Evolutionary conservation across 2,888 invertebrate genomes (phyloP), one percentile per base, ranked within the genome.

Genomic region (Drosophila affinis): DNA sequence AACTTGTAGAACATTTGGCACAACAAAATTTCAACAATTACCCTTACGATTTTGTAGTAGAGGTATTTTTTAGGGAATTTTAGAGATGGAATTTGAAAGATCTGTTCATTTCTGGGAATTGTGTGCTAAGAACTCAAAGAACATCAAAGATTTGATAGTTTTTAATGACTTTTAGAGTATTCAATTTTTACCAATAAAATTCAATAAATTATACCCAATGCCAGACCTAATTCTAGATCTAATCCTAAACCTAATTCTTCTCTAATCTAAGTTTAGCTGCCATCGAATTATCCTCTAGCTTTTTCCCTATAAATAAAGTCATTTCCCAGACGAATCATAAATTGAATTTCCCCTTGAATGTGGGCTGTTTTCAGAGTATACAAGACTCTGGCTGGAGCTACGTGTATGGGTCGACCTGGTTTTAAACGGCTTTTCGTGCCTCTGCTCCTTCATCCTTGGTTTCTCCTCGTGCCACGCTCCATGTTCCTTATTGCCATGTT

Each of bases 401-500:
- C 39, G 39, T 39, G 39, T 14, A 39, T 39, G 14, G 39, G 24
- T 9, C 62, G 67, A 81, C 65, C 72, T 77, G 80, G 46, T 77
- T 85, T 81, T 55, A 62, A 76, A 64, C 56, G 55, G 74, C 74
- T 79, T 86, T 86, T 77, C 62, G 69, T 76, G 71, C 32, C 59
- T 21, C 34, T 53, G 73, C 73, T 75, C 64, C 60, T 72, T 46
- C 34, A 34, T 34, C 34, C 12, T 34, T 34, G 10, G 9, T 21
- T 32, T 32, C 9, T 34, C 6, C 29, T 29, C 29, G 9, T 6
- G 5, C 14, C 14, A 2, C 39, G 39, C n/a, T n/a, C 39, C 39
- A n/a, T n/a, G 14, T 2, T n/a, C 12, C 39, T 57, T 54, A 62
- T 51, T 61, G 84, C 81, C 72, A 62, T 82, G 81, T 76, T 81